phyloP scores from a whole-genome alignment of 2,797 vertebrate genomes.

The Mastacembelus armatus region DNA sequence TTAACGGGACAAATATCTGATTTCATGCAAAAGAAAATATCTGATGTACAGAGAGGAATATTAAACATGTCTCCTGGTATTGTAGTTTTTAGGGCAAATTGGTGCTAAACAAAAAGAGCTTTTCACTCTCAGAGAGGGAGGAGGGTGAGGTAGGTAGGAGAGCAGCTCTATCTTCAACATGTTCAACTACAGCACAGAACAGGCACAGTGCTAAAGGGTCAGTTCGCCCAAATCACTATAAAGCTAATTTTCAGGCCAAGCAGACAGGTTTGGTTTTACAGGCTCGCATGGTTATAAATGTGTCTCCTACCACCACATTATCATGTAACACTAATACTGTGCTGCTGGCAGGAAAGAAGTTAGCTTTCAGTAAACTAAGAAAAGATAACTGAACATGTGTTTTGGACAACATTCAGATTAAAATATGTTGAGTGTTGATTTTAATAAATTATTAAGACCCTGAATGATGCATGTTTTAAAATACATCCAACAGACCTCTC shows the following conservation, averaged over 20 bases:
- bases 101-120: slow-evolving; percentile 58
- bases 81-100: slow-evolving; percentile 61
- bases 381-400: too few relatives aligned
- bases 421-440: too few relatives aligned
- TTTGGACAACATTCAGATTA: too few relatives aligned
- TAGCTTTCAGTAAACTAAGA: too few relatives aligned
- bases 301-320: not conserved
- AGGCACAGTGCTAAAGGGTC: slow-evolving; percentile 18
- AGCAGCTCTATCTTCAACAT: not conserved
- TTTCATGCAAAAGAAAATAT: slow-evolving; percentile 81
- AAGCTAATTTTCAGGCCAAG: not conserved
- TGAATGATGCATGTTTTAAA: too few relatives aligned
- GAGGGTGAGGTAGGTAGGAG: not conserved
- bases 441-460: too few relatives aligned
- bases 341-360: too few relatives aligned
- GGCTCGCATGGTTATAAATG: not conserved
- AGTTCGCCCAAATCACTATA: slow-evolving; percentile 3
- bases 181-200: not conserved
- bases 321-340: too few relatives aligned
- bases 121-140: slow-evolving; percentile 25
- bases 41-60: slow-evolving; percentile 77
- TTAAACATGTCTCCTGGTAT: slow-evolving; percentile 73
- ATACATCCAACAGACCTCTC: too few relatives aligned
- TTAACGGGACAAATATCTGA: slow-evolving; percentile 81
- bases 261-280: not conserved